Base-by-base conservation (phyloP, 2,113 vertebrate species). In the Polypterus bichir region DNA sequence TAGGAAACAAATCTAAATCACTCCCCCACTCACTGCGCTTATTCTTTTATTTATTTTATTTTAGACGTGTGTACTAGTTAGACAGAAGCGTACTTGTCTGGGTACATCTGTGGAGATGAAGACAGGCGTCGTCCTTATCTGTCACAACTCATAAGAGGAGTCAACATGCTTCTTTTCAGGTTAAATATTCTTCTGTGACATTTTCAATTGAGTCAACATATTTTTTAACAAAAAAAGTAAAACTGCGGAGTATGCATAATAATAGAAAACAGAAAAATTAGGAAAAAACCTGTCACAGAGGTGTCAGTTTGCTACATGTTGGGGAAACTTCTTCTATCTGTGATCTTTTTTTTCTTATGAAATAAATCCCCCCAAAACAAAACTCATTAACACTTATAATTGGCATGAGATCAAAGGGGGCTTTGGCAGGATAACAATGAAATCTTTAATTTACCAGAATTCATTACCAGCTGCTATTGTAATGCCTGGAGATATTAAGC, bases 381-480 rank as follows among this genome's bases (percentile, higher is more conserved):
- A 83, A 93, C 82, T 85, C 87, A 87, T 92, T 92, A 91, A 86
- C 86, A 87, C 82, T 82, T 71, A 73, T 93, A 97, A 95, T 94
- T 93, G 91, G 85, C 77, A 77, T 89, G 87, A 89, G 91, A 95
- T 91, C 89, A 92, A 90, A 86, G 85, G 83, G 76, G 67, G 79
- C 70, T 62, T 63, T 79, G 79, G 68, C 90, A 89, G 89, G 88
- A 44, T 87, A 91, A 94, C 89, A 97, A 98, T 94, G 79, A 88
- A 91, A 89, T 91, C 89, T 89, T 92, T 96, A 93, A 94, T 92
- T 93, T 93, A 92, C 97, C 93, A 78, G 73, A 94, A 93, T 86
- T 90, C 92, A 90, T 93, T 94, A 91, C 85, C 87, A 91, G 92
- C 83, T 77, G 85, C 88, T 81, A 88, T 88, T 90, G 88, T 92